phyloP scores from a whole-genome alignment of 1,140 invertebrate genomes.

The Drosophila neocordata region DNA sequence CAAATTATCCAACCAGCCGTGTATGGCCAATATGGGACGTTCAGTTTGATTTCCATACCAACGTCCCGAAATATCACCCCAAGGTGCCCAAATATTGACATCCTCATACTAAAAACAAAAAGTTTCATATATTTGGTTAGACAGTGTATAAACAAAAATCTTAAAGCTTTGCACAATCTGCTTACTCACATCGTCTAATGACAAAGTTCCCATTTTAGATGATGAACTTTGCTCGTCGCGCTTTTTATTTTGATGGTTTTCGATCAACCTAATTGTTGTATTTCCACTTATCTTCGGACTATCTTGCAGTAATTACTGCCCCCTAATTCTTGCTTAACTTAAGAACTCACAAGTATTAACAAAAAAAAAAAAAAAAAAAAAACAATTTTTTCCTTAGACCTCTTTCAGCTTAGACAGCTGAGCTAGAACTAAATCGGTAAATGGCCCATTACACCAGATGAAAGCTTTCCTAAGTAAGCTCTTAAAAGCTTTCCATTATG shows the following conservation, averaged over 20 bases:
- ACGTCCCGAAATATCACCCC: conserved; percentile 87
- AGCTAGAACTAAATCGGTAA: not conserved
- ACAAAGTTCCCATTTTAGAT: conserved; percentile 50
- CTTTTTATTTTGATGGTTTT: not conserved
- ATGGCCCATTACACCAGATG: no score
- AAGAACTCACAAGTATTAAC: no score
- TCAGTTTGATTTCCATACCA: conserved; percentile 86
- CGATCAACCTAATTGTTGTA: not conserved
- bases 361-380: not conserved
- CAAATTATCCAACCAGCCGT: conserved; percentile 90
- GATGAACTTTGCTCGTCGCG: conserved; percentile 28
- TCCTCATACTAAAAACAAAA: conserved; percentile 82
- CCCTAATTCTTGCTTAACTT: not conserved
- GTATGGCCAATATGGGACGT: conserved; percentile 87
- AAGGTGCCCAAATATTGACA: conserved; percentile 86
- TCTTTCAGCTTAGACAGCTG: conserved; percentile 9
- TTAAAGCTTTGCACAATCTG: not conserved
- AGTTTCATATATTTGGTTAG: not conserved
- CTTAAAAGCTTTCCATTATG: not conserved
- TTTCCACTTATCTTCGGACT: conserved; percentile 16
- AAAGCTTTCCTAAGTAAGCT: conserved; percentile 9
- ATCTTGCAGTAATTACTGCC: conserved; percentile 11
- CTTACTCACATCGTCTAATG: conserved; percentile 55
- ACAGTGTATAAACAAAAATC: conserved; percentile 5
- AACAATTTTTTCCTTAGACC: not conserved